A percentile compares a stretch with the other conserved stretches of the same genome.
Conservation (phyloP, 64 coral and sea anemone species). For the Montipora cactus region DNA sequence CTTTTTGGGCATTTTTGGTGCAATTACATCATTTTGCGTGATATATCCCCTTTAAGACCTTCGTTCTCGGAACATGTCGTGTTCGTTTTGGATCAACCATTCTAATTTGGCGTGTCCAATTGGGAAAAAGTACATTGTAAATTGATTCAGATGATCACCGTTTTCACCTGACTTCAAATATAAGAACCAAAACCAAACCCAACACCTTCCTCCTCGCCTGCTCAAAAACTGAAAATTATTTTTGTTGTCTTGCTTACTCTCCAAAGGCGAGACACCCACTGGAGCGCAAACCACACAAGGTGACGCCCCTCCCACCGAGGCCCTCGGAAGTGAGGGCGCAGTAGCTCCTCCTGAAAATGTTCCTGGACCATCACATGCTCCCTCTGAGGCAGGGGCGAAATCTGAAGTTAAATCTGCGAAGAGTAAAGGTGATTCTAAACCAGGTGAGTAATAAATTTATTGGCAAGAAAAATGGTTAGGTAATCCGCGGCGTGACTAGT, state of each 20-base stretch:
- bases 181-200: too few relatives aligned
- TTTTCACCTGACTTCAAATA: too few relatives aligned
- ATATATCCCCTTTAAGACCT: too few relatives aligned
- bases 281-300: neutral
- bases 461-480: neutral
- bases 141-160: too few relatives aligned
- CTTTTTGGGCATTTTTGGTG: too few relatives aligned
- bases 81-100: too few relatives aligned
- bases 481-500: neutral
- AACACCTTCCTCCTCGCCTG: too few relatives aligned
- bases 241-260: neutral
- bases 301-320: constrained; percentile 31
- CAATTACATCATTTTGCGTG: too few relatives aligned
- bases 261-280: neutral
- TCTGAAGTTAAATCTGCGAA: constrained; percentile 73
- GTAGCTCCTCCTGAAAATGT: constrained; percentile 48
- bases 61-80: too few relatives aligned
- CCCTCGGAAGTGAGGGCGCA: constrained; percentile 30
- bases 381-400: constrained; percentile 72
- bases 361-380: constrained; percentile 45
- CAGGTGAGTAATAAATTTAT: constrained; percentile 23
- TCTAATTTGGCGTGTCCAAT: too few relatives aligned
- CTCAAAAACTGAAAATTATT: neutral
- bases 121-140: too few relatives aligned
- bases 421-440: constrained; percentile 78